Base-by-base conservation (phyloP, 35 echinoderm and acorn worm species). In the Apostichopus californicus region DNA sequence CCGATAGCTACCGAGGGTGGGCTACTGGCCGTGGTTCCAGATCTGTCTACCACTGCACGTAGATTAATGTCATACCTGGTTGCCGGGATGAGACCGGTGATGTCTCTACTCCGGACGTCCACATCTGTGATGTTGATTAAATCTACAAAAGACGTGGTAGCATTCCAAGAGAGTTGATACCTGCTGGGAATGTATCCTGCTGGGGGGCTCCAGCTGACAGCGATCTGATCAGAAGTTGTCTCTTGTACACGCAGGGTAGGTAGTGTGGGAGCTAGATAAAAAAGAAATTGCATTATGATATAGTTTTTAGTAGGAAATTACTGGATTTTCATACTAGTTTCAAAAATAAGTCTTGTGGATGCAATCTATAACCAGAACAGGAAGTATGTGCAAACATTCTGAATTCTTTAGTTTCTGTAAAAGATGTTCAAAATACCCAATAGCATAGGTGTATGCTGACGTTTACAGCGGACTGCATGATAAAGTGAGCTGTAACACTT, bases 21-120 rank as follows among this genome's bases (percentile, higher is more conserved):
- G 53, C 86, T 88, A 9, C 25, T 68, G 21, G 59, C 86, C 8
- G 59, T 63, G 86, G 66, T 88, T 5, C 59, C 34, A 2, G 59
- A 52, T 5, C n/a, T 9, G 6, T 56, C 54, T 9, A 88, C 59
- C 20, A 63, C 18, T 70, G 86, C 64, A 14, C 20, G 55, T 22
- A 88, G 58, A 9, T 28, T 21, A 9, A 88, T 28, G 8, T 88
- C 86, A 70, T 88, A 88, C 17, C 26, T 56, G 5, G 86, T 88
- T 21, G 59, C 59, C n/a, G 86, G 86, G 24, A 68, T 12, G 12
- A 88, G 86, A 34, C 59, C 58, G 6, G 6, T 75, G 71, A 75
- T 75, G 1, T 1, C 1, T 75, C 17, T 75, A 5, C 17, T 75
- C n/a, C 71, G 14, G 15, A 75, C 17, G 7, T 75, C 71, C 15